A percentile compares a stretch with the other conserved stretches of the same genome.
phyloP scores from a whole-genome alignment of 2,113 vertebrate genomes.

The Bufo gargarizans region DNA sequence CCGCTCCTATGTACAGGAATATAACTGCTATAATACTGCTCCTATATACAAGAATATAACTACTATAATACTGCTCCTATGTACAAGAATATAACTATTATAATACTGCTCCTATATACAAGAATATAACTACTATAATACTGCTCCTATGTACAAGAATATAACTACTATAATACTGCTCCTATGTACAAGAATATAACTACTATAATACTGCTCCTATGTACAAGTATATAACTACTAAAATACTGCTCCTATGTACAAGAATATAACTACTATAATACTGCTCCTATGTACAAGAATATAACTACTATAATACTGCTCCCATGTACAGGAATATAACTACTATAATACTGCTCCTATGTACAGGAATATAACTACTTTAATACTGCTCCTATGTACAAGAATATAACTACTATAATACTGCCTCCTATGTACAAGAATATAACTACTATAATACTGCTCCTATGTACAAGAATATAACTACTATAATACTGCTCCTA shows the following conservation, averaged over 20 bases:
- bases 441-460: slow-evolving; percentile 17
- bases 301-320: slow-evolving; percentile 1
- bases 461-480: not conserved
- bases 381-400: slow-evolving; percentile 5
- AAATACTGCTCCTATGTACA: not conserved
- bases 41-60: not conserved
- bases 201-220: slow-evolving; percentile 12
- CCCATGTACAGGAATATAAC: no score
- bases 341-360: not conserved
- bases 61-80: not conserved
- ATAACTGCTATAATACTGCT: not conserved
- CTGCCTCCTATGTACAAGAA: not conserved
- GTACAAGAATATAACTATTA: no score
- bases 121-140: slow-evolving; percentile 2
- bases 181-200: slow-evolving; percentile 11
- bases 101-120: not conserved
- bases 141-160: not conserved
- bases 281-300: not conserved
- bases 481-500: not conserved
- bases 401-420: not conserved
- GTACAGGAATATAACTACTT: not conserved
- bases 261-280: no score
- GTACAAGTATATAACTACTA: not conserved
- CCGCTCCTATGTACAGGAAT: not conserved
- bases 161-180: not conserved